Conservation (phyloP, 2,888 invertebrate species). For the Chironomus tentans region DNA sequence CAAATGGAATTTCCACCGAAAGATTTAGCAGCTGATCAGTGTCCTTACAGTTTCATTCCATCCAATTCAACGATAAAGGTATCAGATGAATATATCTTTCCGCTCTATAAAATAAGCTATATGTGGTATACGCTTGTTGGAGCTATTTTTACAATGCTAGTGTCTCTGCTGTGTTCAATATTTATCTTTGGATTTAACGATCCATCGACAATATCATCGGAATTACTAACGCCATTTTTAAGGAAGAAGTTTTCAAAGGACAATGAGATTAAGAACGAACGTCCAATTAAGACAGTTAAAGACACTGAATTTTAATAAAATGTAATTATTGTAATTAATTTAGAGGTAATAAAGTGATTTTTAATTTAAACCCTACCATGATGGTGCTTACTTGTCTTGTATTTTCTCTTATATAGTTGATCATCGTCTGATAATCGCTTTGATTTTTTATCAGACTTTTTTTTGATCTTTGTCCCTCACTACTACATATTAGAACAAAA, state of each 20-base stretch:
- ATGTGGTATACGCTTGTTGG: conserved; percentile 75
- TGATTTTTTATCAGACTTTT: conserved; percentile 14
- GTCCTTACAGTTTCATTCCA: too few relatives aligned
- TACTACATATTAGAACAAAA: too few relatives aligned
- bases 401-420: conserved; percentile 37
- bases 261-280: neutral
- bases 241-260: conserved; percentile 41
- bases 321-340: neutral
- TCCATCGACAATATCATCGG: conserved; percentile 49
- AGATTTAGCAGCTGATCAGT: conserved; percentile 51
- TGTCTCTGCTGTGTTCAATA: conserved; percentile 36
- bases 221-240: conserved; percentile 57
- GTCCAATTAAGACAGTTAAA: too few relatives aligned
- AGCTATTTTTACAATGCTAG: conserved; percentile 48
- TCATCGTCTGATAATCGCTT: conserved; percentile 31
- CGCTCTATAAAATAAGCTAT: conserved; percentile 66
- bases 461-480: neutral
- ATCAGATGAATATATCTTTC: too few relatives aligned
- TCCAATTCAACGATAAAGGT: conserved; percentile 29
- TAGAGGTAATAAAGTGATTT: neutral
- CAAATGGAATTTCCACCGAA: conserved; percentile 58
- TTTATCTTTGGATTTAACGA: conserved; percentile 43
- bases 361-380: conserved; percentile 34
- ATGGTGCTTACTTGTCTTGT: conserved; percentile 39
- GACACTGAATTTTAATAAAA: conserved; percentile 8